phyloP scores from a whole-genome alignment of 1,140 invertebrate species.

The Meloidogyne hapla region DNA sequence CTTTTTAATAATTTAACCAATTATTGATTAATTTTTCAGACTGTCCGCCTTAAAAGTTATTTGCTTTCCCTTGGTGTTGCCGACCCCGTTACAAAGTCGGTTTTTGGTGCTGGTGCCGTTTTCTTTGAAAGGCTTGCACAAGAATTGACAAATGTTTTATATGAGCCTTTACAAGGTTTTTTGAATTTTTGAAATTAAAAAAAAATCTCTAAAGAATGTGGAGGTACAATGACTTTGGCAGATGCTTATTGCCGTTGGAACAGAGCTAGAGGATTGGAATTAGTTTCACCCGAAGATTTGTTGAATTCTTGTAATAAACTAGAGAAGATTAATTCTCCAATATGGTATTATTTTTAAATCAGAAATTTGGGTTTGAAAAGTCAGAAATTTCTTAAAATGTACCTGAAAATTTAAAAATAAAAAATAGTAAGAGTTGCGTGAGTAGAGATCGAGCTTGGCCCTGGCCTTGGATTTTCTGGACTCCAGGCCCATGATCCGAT shows the following conservation, averaged over 20 bases:
- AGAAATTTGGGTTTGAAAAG: too few relatives aligned
- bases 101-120: slow-evolving; percentile 79
- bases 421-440: too few relatives aligned
- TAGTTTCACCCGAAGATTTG: slow-evolving; percentile 68
- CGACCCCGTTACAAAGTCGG: slow-evolving; percentile 87
- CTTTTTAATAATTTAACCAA: slow-evolving; percentile 14
- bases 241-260: slow-evolving; percentile 96
- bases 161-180: slow-evolving; percentile 69
- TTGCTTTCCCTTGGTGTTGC: slow-evolving; percentile 87
- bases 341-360: slow-evolving; percentile 41
- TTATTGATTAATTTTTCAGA: slow-evolving; percentile 66
- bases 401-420: too few relatives aligned
- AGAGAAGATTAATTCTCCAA: slow-evolving; percentile 53
- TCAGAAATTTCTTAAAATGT: too few relatives aligned
- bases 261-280: slow-evolving; percentile 69
- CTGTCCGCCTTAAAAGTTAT: slow-evolving; percentile 89
- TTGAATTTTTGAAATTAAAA: slow-evolving; percentile 13
- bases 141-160: slow-evolving; percentile 80
- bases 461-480: too few relatives aligned
- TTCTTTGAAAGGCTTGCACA: slow-evolving; percentile 83
- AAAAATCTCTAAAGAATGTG: slow-evolving; percentile 52
- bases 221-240: slow-evolving; percentile 88
- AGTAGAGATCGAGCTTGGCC: too few relatives aligned
- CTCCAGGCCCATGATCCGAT: too few relatives aligned
- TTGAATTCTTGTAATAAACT: slow-evolving; percentile 67